phyloP scores from a whole-genome alignment of 2,797 vertebrate species.

The Acanthis flammea region DNA sequence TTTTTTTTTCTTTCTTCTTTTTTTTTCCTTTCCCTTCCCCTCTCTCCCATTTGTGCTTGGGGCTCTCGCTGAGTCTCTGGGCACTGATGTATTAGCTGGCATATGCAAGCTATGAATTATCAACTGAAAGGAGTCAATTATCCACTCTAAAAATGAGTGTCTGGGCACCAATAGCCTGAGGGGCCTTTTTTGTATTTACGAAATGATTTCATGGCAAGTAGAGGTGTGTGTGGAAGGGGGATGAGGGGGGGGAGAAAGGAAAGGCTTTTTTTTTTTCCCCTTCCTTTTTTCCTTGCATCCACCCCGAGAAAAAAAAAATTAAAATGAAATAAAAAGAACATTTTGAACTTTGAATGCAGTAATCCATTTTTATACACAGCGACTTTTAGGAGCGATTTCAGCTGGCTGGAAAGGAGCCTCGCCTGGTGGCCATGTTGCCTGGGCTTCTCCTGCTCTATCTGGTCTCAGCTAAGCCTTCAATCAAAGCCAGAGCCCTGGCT shows the following conservation, averaged over 20 bases:
- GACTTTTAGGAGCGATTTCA: constrained; percentile 72
- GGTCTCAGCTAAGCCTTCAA: constrained; percentile 78
- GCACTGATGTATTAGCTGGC: constrained; percentile 94
- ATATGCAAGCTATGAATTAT: constrained; percentile 96
- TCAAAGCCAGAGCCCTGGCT: constrained; percentile 79
- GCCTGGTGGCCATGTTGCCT: constrained; percentile 77
- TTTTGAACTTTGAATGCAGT: constrained; percentile 75
- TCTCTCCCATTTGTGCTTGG: constrained; percentile 80
- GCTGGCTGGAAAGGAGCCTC: constrained; percentile 66
- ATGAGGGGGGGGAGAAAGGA: background rate
- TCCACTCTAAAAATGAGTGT: constrained; percentile 94
- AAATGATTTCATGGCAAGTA: constrained; percentile 87
- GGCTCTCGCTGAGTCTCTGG: constrained; percentile 82
- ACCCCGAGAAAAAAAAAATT: background rate
- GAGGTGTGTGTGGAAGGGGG: constrained; percentile 70
- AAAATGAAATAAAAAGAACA: constrained; percentile 45
- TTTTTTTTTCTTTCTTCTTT: background rate
- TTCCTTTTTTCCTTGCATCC: background rate
- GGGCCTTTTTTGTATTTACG: constrained; percentile 91
- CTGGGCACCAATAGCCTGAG: constrained; percentile 87
- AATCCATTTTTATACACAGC: constrained; percentile 79
- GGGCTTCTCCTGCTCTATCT: constrained; percentile 69
- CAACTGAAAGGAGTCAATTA: constrained; percentile 99
- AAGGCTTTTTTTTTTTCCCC: background rate
- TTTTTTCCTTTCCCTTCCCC: constrained; percentile 57